Percentiles rank a stretch among this genome's conserved stretches.
These are phyloP conservation scores for Poeciliopsis turneri DNA, from an alignment of 2,797 vertebrate genomes.

Conservation along the genomic window DNA sequence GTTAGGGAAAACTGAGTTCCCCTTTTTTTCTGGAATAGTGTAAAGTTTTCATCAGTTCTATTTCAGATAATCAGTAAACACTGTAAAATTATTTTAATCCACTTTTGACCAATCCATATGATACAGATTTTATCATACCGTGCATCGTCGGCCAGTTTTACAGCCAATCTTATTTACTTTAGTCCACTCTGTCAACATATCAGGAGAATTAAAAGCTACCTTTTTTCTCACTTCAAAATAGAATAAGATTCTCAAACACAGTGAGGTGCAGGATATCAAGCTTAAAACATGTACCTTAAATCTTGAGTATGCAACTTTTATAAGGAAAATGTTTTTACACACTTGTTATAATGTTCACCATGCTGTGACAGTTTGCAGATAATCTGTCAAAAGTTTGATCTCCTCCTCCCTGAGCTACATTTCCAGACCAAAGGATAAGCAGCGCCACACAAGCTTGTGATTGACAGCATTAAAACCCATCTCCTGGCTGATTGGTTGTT, in stretches of 20 bases:
- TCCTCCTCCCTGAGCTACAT: too few species aligned
- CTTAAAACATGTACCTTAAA: background rate
- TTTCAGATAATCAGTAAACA: background rate
- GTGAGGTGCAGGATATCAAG: background rate
- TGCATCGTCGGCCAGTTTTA: background rate
- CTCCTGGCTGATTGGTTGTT: too few species aligned
- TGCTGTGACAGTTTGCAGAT: too few species aligned
- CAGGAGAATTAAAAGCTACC: background rate
- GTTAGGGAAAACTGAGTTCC: background rate
- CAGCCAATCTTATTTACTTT: background rate
- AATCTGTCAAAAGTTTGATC: too few species aligned
- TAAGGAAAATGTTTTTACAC: too few species aligned
- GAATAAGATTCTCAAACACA: background rate
- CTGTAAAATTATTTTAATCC: background rate
- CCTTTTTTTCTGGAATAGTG: background rate
- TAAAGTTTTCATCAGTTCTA: background rate
- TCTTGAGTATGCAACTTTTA: too few species aligned
- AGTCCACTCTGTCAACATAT: background rate
- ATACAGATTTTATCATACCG: background rate
- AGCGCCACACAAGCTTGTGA: too few species aligned
- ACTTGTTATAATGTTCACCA: too few species aligned
- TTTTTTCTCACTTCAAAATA: background rate
- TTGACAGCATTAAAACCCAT: too few species aligned
- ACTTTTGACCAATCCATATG: background rate
- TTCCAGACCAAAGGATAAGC: too few species aligned